Base-by-base conservation (phyloP, 2,113 vertebrate species). In the Pseudolaguvia tuberculata region DNA sequence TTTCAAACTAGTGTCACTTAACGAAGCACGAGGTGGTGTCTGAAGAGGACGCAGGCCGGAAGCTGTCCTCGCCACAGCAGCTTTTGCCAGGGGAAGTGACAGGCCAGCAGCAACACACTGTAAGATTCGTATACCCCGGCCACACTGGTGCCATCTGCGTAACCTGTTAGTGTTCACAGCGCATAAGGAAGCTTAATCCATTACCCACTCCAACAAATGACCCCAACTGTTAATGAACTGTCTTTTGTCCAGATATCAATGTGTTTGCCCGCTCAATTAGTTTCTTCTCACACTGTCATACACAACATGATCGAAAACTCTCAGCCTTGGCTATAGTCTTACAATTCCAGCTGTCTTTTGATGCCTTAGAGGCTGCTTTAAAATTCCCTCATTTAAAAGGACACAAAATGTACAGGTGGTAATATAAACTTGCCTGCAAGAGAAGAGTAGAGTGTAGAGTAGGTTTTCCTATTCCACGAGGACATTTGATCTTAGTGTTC, bases 1-100 rank as follows among this genome's bases (percentile, higher is more conserved):
- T 87, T 87, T 87, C 83, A 83, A 85, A 86, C 78, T 84, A 87
- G 86, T 87, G 86, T 86, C 86, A 87, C 86, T 84, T 87, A 87
- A 84, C 82, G 86, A 87, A 87, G 86, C 84, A 86, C 80, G 86
- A 87, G 78, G 86, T 76, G 80, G 86, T 81, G 73, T 87, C 86
- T 82, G 86, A 87, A 83, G 86, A 87, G 78, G 86, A 86, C 75
- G 81, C 84, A 51, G 81, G 80, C 78, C 82, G 79, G 84, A 86
- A 84, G 74, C 81, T 84, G 56, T 85, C 86, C 83, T 86, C 83
- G 51, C 80, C 83, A 77, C 84, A 84, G 73, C 84, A 84, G 66
- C 82, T 86, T 78, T 81, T 87, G 80, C 84, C 86, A 79, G 84
- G 86, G 84, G 86, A 87, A 70, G 81, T 83, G 76, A 80, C 86